Evolutionary conservation across 1,140 invertebrate species (phyloP).

Genomic region (Polyergus mexicanus): DNA sequence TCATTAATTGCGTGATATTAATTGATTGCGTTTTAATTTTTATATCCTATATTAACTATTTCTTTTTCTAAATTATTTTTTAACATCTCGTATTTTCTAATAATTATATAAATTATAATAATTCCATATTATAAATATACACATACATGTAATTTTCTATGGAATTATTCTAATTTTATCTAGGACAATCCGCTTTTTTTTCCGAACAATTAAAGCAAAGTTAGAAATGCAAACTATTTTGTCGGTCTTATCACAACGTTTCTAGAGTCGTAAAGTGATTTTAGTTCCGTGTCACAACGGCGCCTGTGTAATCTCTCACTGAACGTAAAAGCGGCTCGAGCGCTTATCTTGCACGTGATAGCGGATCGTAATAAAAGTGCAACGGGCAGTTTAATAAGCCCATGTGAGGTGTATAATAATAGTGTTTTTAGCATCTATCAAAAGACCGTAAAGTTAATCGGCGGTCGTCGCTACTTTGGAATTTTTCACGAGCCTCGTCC

Average conservation of each 20-base stretch:
- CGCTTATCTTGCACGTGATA: conserved; percentile 52
- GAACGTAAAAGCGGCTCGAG: conserved; percentile 25
- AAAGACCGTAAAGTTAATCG: conserved; percentile 77
- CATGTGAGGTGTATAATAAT: conserved; percentile 67
- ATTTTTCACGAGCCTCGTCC: not conserved
- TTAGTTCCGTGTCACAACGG: not conserved
- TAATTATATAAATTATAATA: too few relatives aligned
- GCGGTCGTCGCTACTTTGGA: conserved; percentile 19
- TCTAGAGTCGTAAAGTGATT: not conserved
- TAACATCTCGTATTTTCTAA: not conserved
- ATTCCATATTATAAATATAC: too few relatives aligned
- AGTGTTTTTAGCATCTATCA: conserved; percentile 74
- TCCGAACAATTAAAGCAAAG: not conserved
- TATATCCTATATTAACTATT: not conserved
- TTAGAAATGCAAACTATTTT: not conserved
- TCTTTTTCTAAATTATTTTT: not conserved
- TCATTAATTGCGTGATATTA: not conserved
- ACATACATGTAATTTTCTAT: not conserved
- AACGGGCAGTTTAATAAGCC: conserved; percentile 67
- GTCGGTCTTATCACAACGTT: conserved; percentile 5
- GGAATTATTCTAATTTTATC: not conserved
- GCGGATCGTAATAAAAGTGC: conserved; percentile 47
- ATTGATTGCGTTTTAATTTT: not conserved
- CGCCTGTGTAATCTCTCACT: not conserved
- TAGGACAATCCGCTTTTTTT: not conserved